phyloP scores from a whole-genome alignment of 2,113 vertebrate species.

The Monopterus albus region DNA sequence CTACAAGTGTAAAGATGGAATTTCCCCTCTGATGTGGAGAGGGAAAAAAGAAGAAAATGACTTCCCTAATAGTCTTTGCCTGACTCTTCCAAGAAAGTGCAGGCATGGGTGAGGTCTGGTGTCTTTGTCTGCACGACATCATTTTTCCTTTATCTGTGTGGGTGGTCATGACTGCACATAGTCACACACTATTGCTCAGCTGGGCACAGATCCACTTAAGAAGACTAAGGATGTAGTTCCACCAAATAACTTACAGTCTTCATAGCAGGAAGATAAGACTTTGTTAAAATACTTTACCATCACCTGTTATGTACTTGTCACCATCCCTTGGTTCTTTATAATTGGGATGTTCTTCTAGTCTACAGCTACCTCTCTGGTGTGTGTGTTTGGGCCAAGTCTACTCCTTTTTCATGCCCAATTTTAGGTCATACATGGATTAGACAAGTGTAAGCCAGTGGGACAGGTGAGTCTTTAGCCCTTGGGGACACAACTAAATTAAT shows the following conservation, averaged over 20 bases:
- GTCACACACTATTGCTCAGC: slow-evolving; percentile 63
- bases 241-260: not conserved
- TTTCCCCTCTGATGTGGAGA: slow-evolving; percentile 45
- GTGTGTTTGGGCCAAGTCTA: not conserved
- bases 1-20: slow-evolving; percentile 50
- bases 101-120: slow-evolving; percentile 20
- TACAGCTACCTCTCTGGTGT: not conserved
- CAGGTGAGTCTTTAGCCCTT: slow-evolving; percentile 17
- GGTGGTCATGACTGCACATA: slow-evolving; percentile 61
- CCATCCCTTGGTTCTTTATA: slow-evolving; percentile 6
- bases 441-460: not conserved
- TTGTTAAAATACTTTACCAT: not conserved
- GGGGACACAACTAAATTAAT: too few species aligned
- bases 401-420: slow-evolving; percentile 4
- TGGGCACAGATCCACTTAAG: slow-evolving; percentile 12
- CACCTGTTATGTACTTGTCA: not conserved
- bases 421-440: not conserved
- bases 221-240: slow-evolving; percentile 25
- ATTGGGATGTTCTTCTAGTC: not conserved
- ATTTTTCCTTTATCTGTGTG: slow-evolving; percentile 67
- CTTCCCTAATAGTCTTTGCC: slow-evolving; percentile 24
- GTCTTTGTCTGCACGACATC: slow-evolving; percentile 54
- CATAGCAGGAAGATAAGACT: slow-evolving; percentile 17
- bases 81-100: slow-evolving; percentile 34
- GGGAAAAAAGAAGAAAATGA: slow-evolving; percentile 3